Evolutionary conservation across 2,113 vertebrate genomes (phyloP), one percentile per base, ranked within the genome.

Genomic region (Sinocyclocheilus anophthalmus): DNA sequence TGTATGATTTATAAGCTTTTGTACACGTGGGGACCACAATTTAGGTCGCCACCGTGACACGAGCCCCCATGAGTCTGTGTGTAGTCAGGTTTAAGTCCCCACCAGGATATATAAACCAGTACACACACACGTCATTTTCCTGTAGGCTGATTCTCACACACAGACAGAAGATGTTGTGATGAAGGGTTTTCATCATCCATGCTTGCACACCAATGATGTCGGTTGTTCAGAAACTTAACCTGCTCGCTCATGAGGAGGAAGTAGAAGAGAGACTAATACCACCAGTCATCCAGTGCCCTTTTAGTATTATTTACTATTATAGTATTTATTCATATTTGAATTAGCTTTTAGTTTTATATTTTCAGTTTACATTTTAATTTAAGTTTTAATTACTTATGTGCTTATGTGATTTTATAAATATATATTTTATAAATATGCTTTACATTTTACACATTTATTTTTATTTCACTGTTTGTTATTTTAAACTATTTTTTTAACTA

Each of bases 81-180:
- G 26, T 26, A 26, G 26, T 26, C 26, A 26, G 26, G 26, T 26
- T 26, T 26, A 26, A 26, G 26, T 26, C 26, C 26, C 26, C 26
- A 26, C 26, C 26, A 26, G 26, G 26, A 26, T 26, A 26, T 26
- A 26, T 26, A 26, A 26, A 26, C 26, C 26, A 26, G 26, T 26
- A 26, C 55, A 57, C 75, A 65, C 63, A 42, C 63, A 3, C 50
- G 65, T 73, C 84, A 53, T 39, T 76, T 80, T 45, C 67, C 33
- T 70, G 33, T 39, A 59, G 57, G 57, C 20, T 22, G 67, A 20
- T 37, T 70, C 26, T 73, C 65, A 37, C 53, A 78, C 45, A 83
- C 39, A 79, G 11, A 39, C 48, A 24, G 73, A 76, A 76, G n/a
- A 55, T 50, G 76, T 16, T 53, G 50, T 33, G 48, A 77, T 18